Conservation (phyloP, 2,113 vertebrate species). For the Bubo bubo region DNA sequence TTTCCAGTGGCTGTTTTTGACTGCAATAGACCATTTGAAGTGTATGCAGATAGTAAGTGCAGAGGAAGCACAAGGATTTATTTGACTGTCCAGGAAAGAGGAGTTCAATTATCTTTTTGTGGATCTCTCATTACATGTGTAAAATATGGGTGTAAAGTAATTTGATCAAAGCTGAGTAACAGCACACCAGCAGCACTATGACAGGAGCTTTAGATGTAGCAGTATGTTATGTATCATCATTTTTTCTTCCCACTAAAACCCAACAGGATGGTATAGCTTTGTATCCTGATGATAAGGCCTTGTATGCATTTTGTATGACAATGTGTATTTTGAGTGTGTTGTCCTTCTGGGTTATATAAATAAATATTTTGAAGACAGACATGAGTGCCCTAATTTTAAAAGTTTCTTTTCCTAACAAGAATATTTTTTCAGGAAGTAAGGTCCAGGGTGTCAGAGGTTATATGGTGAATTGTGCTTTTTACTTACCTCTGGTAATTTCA, state of each 20-base stretch:
- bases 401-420: background rate
- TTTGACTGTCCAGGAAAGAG: background rate
- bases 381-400: background rate
- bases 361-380: background rate
- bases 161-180: slow-evolving; percentile 28
- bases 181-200: slow-evolving; percentile 41
- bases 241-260: background rate
- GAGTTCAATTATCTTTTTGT: slow-evolving; percentile 14
- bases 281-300: background rate
- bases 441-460: background rate
- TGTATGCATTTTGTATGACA: background rate
- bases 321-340: background rate
- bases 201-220: slow-evolving; percentile 53
- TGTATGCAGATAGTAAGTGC: slow-evolving; percentile 38
- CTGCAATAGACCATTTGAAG: slow-evolving; percentile 28
- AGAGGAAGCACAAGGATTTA: slow-evolving; percentile 3
- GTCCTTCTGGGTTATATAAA: background rate
- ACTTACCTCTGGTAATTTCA: background rate
- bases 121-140: slow-evolving; percentile 25
- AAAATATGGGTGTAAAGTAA: slow-evolving; percentile 24
- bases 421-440: background rate
- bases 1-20: slow-evolving; percentile 25
- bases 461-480: background rate
- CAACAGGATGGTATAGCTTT: background rate
- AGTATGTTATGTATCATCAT: slow-evolving; percentile 18